A percentile compares a stretch with the other conserved stretches of the same genome.
These are phyloP conservation scores for Agrotis ipsilon DNA, from an alignment of 2,888 invertebrate genomes.

Conservation along the genomic window DNA sequence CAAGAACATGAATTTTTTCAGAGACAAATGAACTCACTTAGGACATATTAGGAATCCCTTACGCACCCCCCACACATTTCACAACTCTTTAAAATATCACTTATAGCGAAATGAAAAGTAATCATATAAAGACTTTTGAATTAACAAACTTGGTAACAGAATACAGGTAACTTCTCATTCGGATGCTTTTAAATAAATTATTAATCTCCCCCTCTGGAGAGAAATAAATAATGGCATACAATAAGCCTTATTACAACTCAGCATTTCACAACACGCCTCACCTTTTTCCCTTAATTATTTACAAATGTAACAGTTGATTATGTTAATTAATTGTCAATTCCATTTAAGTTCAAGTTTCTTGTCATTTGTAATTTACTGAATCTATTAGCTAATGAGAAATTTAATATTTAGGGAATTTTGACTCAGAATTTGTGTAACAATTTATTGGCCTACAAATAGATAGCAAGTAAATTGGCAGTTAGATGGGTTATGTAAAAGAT, in stretches of 20 bases:
- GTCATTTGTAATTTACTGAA: slow-evolving; percentile 12
- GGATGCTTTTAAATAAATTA: slow-evolving; percentile 13
- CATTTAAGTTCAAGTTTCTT: slow-evolving; percentile 11
- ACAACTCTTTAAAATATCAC: background rate
- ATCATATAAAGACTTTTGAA: background rate
- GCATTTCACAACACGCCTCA: slow-evolving; percentile 14
- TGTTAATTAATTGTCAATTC: slow-evolving; percentile 28
- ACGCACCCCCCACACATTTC: too few relatives aligned
- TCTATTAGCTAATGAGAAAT: slow-evolving; percentile 25
- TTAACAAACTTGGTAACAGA: background rate
- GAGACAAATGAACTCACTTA: too few relatives aligned
- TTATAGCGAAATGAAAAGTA: background rate
- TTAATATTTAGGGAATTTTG: background rate
- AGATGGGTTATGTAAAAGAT: too few relatives aligned
- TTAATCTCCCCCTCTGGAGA: background rate
- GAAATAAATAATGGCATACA: slow-evolving; percentile 9
- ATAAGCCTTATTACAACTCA: slow-evolving; percentile 11
- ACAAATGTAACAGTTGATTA: slow-evolving; percentile 26
- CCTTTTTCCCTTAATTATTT: slow-evolving; percentile 29
- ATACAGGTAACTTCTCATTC: background rate
- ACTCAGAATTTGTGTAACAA: background rate
- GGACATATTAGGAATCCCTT: background rate
- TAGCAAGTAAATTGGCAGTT: background rate
- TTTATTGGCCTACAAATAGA: background rate
- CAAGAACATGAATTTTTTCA: too few relatives aligned